Conservation (phyloP, 2,888 invertebrate species). For the Amorpha juglandis region DNA sequence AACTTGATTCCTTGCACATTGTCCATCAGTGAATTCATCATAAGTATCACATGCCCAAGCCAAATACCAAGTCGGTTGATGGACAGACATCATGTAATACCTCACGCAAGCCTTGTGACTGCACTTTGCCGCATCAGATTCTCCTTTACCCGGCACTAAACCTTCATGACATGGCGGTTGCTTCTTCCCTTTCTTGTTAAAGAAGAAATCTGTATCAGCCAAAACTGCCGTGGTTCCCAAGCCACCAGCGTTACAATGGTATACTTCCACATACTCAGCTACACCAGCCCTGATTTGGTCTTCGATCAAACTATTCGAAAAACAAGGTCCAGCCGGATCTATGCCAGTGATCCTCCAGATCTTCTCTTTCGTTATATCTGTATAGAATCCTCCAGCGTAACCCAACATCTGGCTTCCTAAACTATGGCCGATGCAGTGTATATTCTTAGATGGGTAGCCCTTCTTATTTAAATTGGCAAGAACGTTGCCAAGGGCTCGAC, state of each 20-base stretch:
- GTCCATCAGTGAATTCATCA: constrained; percentile 60
- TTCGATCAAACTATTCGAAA: constrained; percentile 67
- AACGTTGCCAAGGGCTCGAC: constrained; percentile 61
- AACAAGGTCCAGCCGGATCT: constrained; percentile 79
- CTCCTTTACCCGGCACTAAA: constrained; percentile 63
- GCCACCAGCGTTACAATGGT: constrained; percentile 85
- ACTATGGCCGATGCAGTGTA: constrained; percentile 74
- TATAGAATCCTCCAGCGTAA: constrained; percentile 59
- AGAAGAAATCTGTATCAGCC: constrained; percentile 84
- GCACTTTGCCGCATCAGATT: constrained; percentile 70
- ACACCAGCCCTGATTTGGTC: constrained; percentile 81
- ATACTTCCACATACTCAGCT: constrained; percentile 84
- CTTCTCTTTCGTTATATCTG: constrained; percentile 61
- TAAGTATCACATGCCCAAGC: constrained; percentile 71
- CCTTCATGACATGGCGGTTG: constrained; percentile 82
- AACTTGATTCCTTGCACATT: constrained; percentile 64
- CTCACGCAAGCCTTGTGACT: constrained; percentile 74
- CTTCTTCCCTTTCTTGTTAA: constrained; percentile 82
- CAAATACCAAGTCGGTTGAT: constrained; percentile 59
- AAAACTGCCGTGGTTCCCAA: constrained; percentile 78
- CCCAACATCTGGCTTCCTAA: constrained; percentile 74
- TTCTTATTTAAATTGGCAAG: constrained; percentile 57
- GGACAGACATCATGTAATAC: constrained; percentile 66
- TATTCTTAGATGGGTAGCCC: constrained; percentile 65
- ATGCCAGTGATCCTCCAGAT: constrained; percentile 70